Percentiles rank a stretch among this genome's conserved stretches.
Conservation (phyloP, 1,140 invertebrate genomes). For the Popillia japonica region DNA sequence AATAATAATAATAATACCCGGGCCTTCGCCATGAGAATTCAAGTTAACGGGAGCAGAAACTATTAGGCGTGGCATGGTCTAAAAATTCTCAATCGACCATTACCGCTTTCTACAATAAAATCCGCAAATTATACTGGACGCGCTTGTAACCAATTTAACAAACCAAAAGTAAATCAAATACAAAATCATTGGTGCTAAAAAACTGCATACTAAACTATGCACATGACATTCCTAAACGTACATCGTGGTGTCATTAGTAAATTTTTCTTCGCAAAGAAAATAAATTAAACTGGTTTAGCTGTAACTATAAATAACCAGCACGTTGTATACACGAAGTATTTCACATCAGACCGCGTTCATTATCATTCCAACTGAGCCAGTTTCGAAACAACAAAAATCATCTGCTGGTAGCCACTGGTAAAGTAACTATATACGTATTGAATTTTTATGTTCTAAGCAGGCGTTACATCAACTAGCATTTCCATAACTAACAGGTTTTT, state of each 20-base stretch:
- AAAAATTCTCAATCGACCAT: constrained; percentile 1
- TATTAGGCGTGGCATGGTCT: not conserved
- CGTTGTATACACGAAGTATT: not conserved
- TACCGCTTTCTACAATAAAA: not conserved
- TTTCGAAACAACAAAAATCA: not conserved
- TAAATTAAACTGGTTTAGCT: constrained; percentile 1
- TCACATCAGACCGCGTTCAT: not conserved
- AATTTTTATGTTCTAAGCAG: not conserved
- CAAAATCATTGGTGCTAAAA: no score
- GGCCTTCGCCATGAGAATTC: no score
- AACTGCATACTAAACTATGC: no score
- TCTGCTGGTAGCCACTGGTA: not conserved
- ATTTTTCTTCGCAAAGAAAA: not conserved
- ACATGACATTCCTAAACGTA: not conserved
- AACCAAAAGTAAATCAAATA: not conserved
- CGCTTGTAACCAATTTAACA: not conserved
- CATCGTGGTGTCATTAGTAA: not conserved
- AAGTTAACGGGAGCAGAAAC: not conserved
- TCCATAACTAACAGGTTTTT: not conserved
- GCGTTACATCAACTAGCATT: not conserved
- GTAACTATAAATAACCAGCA: not conserved
- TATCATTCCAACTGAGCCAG: not conserved
- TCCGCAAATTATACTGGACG: not conserved
- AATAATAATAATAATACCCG: no score
- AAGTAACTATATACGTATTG: not conserved